phyloP scores from a whole-genome alignment of 2,113 vertebrate species.

The Semicossyphus pulcher region DNA sequence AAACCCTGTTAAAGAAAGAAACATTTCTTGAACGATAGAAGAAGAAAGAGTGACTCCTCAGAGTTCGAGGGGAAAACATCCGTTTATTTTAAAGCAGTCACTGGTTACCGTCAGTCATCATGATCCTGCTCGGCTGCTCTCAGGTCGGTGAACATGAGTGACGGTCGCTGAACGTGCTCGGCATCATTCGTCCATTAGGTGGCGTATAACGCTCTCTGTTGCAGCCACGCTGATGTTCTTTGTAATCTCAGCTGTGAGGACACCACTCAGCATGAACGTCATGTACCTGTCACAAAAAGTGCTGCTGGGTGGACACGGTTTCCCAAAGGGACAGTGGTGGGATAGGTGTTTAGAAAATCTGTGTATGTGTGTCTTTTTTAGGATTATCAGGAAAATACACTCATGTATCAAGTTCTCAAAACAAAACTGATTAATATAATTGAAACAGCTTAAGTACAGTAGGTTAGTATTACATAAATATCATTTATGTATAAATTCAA shows the following conservation, averaged over 20 bases:
- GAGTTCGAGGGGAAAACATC: background rate
- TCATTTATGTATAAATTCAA: too few species aligned
- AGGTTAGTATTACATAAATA: too few species aligned
- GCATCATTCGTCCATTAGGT: constrained; percentile 75
- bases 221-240: background rate
- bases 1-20: background rate
- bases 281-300: constrained; percentile 9
- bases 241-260: constrained; percentile 9
- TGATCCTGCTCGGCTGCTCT: constrained; percentile 35
- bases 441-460: too few species aligned
- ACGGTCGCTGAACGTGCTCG: constrained; percentile 19
- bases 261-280: constrained; percentile 18
- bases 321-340: constrained; percentile 1
- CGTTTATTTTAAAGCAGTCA: constrained; percentile 4
- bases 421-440: too few species aligned
- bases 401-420: too few species aligned
- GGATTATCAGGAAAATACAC: too few species aligned
- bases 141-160: constrained; percentile 6
- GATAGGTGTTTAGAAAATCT: background rate
- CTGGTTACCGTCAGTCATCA: constrained; percentile 32
- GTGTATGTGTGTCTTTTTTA: too few species aligned
- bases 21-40: background rate
- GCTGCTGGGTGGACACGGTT: background rate
- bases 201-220: constrained; percentile 76
- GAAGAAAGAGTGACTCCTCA: background rate